Base-by-base conservation (phyloP, 2,113 vertebrate species). In the Chlorodrepanis virens region DNA sequence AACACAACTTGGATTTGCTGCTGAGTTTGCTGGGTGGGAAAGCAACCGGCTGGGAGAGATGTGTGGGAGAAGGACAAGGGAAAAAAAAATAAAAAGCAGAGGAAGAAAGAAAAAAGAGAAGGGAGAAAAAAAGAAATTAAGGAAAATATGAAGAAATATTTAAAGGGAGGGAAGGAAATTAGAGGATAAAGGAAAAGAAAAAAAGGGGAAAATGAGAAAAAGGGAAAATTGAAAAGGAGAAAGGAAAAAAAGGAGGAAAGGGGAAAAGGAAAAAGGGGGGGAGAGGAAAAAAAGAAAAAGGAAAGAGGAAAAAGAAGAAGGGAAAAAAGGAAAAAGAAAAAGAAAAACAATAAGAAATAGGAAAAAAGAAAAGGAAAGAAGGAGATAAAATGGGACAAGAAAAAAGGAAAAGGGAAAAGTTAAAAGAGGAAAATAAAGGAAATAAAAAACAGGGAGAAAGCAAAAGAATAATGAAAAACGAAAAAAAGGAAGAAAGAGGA, bases 261-360 rank as follows among this genome's bases (percentile, higher is more conserved):
- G 5, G 4, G 23, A 12, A 37, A 39, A 11, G 9, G 2, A 4
- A 25, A 42, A 33, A 23, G 0, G 3, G 4, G 6, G 6, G 10
- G 44, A 45, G 2, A 6, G 4, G 4, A 5, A 25, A 37, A 45
- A 5, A 15, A 24, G 2, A 40, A 13, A 17, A 12, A 5, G 2
- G 6, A 6, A 12, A 22, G 2, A 14, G 4, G 2, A 4, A 37
- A 21, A 21, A 5, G 27, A 7, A 2, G 2, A 5, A 9, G 12
- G 25, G 28, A 20, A 17, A 17, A 7, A 11, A 19, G 2, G n/a
- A 2, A 22, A 12, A 16, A 8, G 2, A 5, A 20, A 22, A 7
- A 37, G 4, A 8, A 5, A 9, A 33, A 57, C 21, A 57, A 35
- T 10, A 57, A 24, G 5, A 28, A 11, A 35, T 6, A 7, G 13